A percentile compares a stretch with the other conserved stretches of the same genome.
These are phyloP conservation scores for Ennomos fuscantarius DNA, from an alignment of 2,888 invertebrate genomes.

Conservation along the genomic window DNA sequence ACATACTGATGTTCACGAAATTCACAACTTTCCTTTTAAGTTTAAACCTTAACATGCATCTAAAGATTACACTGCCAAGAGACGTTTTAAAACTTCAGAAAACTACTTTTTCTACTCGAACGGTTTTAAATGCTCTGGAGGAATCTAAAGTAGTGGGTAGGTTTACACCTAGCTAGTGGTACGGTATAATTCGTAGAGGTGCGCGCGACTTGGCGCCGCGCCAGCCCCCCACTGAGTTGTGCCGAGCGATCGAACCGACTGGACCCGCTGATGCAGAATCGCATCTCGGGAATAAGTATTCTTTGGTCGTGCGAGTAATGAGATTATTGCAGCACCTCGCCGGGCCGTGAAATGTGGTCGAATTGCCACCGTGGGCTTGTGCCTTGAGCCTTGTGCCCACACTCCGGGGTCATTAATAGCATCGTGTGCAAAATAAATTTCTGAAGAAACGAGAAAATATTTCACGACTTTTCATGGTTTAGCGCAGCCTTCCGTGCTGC, in stretches of 20 bases:
- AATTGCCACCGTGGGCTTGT: conserved; percentile 2
- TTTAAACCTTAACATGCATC: background rate
- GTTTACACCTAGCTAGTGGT: conserved; percentile 30
- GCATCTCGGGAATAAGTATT: conserved; percentile 23
- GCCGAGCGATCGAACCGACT: conserved; percentile 10
- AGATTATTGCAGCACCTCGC: conserved; percentile 27
- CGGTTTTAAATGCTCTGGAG: conserved; percentile 28
- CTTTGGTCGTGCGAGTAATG: conserved; percentile 36
- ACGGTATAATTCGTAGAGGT: conserved; percentile 28
- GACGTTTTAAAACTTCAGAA: conserved; percentile 22
- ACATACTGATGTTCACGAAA: background rate
- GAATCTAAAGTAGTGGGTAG: conserved; percentile 27
- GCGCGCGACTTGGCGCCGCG: conserved; percentile 25
- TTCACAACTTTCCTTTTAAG: conserved; percentile 8
- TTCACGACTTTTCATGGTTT: too few relatives aligned
- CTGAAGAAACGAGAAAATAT: too few relatives aligned
- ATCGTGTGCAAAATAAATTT: too few relatives aligned
- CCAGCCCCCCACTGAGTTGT: conserved; percentile 12
- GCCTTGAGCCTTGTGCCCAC: background rate
- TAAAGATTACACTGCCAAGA: conserved; percentile 16
- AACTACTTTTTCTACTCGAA: conserved; percentile 29
- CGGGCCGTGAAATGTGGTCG: conserved; percentile 3
- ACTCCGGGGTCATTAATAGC: conserved; percentile 3
- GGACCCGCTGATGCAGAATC: conserved; percentile 1
- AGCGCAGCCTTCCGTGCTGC: too few relatives aligned